A percentile compares a stretch with the other conserved stretches of the same genome.
Conservation (phyloP, 2,888 invertebrate species). For the Spodoptera littoralis region DNA sequence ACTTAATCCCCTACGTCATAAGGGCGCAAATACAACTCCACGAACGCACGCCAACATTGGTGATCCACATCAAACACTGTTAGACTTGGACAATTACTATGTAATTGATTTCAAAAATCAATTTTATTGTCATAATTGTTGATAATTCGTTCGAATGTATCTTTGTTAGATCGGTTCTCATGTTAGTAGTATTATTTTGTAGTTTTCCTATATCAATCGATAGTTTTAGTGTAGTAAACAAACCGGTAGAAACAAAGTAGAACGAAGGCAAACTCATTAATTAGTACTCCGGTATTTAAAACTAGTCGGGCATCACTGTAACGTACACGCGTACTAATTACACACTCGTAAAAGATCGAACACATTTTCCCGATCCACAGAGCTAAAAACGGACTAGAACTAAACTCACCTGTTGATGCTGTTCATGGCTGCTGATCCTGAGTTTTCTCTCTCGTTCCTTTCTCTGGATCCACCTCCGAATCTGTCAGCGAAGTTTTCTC, state of each 20-base stretch:
- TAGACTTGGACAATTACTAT: conserved; percentile 56
- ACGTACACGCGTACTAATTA: conserved; percentile 7
- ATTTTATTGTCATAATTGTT: conserved; percentile 42
- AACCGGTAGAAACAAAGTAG: conserved; percentile 5
- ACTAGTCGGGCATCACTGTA: conserved; percentile 7
- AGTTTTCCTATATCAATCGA: conserved; percentile 15
- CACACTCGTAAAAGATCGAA: neutral
- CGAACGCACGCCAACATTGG: conserved; percentile 14
- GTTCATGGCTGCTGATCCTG: conserved; percentile 89
- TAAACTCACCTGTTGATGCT: conserved; percentile 90
- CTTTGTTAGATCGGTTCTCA: conserved; percentile 17
- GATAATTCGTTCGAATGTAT: conserved; percentile 18
- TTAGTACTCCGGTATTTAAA: neutral
- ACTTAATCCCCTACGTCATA: conserved; percentile 60
- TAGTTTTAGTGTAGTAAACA: neutral
- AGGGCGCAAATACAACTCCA: conserved; percentile 48
- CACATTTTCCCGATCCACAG: conserved; percentile 5
- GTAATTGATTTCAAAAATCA: conserved; percentile 54
- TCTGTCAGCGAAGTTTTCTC: conserved; percentile 82
- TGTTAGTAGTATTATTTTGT: neutral
- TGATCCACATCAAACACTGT: conserved; percentile 47
- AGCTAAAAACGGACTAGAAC: conserved; percentile 12
- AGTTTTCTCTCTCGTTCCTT: conserved; percentile 86
- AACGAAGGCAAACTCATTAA: neutral
- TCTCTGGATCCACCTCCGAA: conserved; percentile 84